Evolutionary conservation across 2,888 invertebrate genomes (phyloP), one percentile per base, ranked within the genome.

Genomic region (Endotricha flammealis): DNA sequence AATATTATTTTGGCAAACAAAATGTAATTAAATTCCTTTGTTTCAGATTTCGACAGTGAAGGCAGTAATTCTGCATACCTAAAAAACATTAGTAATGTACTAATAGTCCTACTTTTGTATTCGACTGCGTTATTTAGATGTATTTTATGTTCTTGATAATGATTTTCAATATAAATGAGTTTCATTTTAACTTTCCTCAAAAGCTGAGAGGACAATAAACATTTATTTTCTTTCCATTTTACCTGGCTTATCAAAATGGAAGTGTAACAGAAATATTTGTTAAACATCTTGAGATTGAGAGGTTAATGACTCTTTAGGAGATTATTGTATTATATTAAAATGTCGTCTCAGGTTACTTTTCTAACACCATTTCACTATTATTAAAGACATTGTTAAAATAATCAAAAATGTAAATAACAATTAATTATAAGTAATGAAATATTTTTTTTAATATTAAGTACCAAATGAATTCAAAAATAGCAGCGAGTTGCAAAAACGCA

Each of bases 1-100:
- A n/a, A n/a, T n/a, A n/a, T n/a, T n/a, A 77, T 49, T 82, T 76
- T 51, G 85, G 85, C 85, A 66, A 70, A 54, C 46, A 49, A 41
- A 39, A 44, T 29, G 36, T 16, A 20, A 6, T n/a, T 20, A 20
- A 20, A 10, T 4, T 11, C 3, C 20, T 29, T 41, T 32, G 43
- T 76, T 66, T 39, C 79, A 83, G 83, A 73, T 64, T 73, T 73
- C 36, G 73, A 70, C 17, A 76, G 70, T 34, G 63, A 67, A 23
- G 67, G n/a, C 7, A 20, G 68, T 13, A 78, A 61, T 50, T 59
- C 74, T 27, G 70, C 76, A 43, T 48, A 50, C 42, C 41, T 48
- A 30, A 53, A 40, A 35, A 60, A 61, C 41, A 41, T 57, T 42
- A 59, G 55, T 42, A 46, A 48, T 40, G 32, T 58, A 42, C 52